Conservation (phyloP, 2,888 invertebrate genomes). For the Tanypteryx hageni region DNA sequence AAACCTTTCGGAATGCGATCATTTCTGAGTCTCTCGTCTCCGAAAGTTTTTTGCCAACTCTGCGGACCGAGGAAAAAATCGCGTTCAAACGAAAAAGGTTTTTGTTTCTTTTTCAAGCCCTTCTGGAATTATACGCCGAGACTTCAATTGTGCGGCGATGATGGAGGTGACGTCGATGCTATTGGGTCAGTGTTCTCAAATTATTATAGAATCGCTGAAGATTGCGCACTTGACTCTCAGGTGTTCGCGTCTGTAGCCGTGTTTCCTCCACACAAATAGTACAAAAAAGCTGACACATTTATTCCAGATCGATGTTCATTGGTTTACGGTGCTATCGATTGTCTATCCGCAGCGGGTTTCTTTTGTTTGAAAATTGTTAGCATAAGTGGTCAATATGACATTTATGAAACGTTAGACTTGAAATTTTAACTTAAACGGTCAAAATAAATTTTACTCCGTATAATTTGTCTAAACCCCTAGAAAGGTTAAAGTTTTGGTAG, state of each 20-base stretch:
- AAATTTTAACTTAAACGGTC: no score
- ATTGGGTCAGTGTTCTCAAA: background rate
- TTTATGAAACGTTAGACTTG: no score
- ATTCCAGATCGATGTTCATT: no score
- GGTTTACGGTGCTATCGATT: no score
- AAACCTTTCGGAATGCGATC: conserved; percentile 14
- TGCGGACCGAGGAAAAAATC: background rate
- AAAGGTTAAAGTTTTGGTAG: no score
- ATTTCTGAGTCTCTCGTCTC: background rate
- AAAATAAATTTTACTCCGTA: no score
- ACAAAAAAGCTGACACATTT: no score
- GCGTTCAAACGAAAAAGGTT: background rate
- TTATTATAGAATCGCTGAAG: background rate
- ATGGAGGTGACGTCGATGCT: background rate
- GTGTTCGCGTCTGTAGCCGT: background rate
- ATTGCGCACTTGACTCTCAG: background rate
- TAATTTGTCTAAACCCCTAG: no score
- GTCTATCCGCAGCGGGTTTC: no score
- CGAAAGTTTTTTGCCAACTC: background rate
- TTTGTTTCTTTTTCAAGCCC: background rate
- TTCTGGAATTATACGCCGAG: conserved; percentile 16
- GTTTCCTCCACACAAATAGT: background rate
- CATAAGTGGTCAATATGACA: no score
- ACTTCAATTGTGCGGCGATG: background rate
- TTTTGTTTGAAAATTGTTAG: no score